A percentile compares a stretch with the other conserved stretches of the same genome.
phyloP scores from a whole-genome alignment of 2,797 vertebrate species.

The Pangasius sanitwongsei region DNA sequence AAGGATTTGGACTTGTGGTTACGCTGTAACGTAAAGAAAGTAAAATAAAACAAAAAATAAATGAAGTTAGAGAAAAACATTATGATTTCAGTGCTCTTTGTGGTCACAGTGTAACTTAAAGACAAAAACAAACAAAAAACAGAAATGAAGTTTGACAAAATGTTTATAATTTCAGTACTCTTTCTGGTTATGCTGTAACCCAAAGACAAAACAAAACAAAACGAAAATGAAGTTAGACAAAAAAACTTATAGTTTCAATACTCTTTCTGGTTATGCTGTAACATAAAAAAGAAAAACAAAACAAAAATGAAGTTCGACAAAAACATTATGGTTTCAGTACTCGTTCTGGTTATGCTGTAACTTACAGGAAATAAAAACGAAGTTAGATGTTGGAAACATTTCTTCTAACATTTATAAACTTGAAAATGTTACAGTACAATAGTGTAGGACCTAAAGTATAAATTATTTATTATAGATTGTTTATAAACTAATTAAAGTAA shows the following conservation, averaged over 20 bases:
- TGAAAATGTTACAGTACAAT: neutral
- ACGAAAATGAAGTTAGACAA: neutral
- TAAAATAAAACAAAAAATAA: too few relatives aligned
- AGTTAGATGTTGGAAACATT: neutral
- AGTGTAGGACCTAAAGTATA: too few relatives aligned
- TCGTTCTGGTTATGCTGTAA: neutral
- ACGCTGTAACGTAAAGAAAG: too few relatives aligned
- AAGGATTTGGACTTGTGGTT: neutral
- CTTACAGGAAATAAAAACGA: too few relatives aligned
- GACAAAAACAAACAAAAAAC: neutral
- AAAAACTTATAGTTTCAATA: neutral
- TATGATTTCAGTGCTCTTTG: neutral
- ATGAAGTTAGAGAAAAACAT: neutral
- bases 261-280: neutral
- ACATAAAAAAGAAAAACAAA: neutral
- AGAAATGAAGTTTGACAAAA: neutral
- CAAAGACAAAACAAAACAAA: neutral
- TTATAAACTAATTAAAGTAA: too few relatives aligned
- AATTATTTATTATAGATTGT: too few relatives aligned
- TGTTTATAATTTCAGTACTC: neutral
- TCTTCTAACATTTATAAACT: neutral
- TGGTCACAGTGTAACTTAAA: neutral
- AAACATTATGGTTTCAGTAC: neutral
- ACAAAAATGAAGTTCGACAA: neutral
- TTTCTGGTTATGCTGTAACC: neutral